Evolutionary conservation across 2,113 vertebrate genomes (phyloP), one percentile per base, ranked within the genome.

Genomic region (Corvus moneduloides): DNA sequence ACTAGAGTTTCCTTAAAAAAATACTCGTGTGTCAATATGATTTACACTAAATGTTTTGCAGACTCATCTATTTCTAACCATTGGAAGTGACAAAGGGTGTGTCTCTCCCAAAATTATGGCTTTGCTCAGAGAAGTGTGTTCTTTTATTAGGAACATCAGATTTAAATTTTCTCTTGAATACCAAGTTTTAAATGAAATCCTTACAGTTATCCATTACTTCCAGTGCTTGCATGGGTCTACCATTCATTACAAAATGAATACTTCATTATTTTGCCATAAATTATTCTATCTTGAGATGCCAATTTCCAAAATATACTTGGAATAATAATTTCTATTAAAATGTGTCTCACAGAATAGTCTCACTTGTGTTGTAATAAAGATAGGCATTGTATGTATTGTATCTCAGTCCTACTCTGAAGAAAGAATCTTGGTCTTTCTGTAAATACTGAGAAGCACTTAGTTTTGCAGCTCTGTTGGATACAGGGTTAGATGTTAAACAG

Each of bases 151-250:
- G 48, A 95, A 89, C 92, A 96, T 89, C 21, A 54, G 87, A 66
- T 84, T 96, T 95, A 89, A 52, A 87, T 97, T 96, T 97, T 89
- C 61, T 62, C 33, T 97, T 51, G 46, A 94, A 90, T 94, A 48
- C 48, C 35, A 88, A 79, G 54, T 91, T 94, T 94, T 84, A 86
- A 93, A 94, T 96, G 23, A 87, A 91, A 89, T 56, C 67, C 71
- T 73, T 81, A 79, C 49, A 74, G 48, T 71, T 92, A 55, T 14
- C 23, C 4, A 4, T 43, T 94, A 16, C 92, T 97, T 93, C 16
- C 22, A 90, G 37, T 6, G 10, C 48, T 87, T 92, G 37, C 41
- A 44, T 56, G 83, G 52, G 67, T 62, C 37, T 81, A 5, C 46
- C 73, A 16, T 90, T 89, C 19, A 22, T 85, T 89, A 28, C 19